phyloP scores from a whole-genome alignment of 2,797 vertebrate species.

The Chloroceryle amazona region DNA sequence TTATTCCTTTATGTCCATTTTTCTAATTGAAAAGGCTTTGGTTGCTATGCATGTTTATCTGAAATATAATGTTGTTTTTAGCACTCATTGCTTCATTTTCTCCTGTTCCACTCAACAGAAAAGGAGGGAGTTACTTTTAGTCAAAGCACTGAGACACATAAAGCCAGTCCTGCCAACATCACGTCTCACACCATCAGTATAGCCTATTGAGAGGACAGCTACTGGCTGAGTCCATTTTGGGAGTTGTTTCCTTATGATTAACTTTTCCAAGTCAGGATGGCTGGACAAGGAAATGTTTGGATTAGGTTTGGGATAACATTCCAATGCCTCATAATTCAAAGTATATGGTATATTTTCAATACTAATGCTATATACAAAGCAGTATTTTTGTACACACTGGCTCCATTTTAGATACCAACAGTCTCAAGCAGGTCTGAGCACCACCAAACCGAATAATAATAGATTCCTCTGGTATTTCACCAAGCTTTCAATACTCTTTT shows the following conservation, averaged over 20 bases:
- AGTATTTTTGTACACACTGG: not conserved
- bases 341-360: not conserved
- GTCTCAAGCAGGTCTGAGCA: not conserved
- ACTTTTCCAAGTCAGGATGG: slow-evolving; percentile 1
- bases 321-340: not conserved
- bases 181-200: not conserved
- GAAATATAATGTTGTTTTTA: not conserved
- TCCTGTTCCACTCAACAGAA: not conserved
- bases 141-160: not conserved
- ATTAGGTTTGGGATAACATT: not conserved
- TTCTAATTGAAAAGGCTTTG: not conserved
- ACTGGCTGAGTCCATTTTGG: not conserved
- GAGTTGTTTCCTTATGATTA: not conserved
- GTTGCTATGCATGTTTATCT: not conserved
- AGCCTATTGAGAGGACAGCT: not conserved
- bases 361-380: not conserved
- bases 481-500: not conserved
- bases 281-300: not conserved
- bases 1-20: not conserved
- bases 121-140: not conserved
- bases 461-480: not conserved
- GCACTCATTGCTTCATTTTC: not conserved
- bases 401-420: not conserved
- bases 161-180: not conserved
- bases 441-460: not conserved